Conservation (phyloP, 1,140 invertebrate species). For the Asbolus verrucosus region DNA sequence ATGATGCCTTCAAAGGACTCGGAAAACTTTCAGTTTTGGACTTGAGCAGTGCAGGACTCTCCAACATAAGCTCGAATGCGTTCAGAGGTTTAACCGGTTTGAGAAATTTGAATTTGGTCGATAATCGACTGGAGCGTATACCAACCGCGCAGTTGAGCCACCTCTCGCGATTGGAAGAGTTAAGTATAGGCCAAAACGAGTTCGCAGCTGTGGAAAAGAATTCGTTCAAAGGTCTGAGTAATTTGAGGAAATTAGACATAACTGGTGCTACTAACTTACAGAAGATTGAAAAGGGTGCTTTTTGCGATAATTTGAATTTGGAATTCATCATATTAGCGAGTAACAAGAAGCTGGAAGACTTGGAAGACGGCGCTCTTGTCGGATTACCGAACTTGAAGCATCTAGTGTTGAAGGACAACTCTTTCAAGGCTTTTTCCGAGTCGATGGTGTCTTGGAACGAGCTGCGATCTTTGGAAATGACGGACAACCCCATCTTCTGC, state of each 20-base stretch:
- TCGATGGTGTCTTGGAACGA: constrained; percentile 83
- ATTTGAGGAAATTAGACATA: constrained; percentile 81
- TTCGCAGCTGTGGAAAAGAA: constrained; percentile 76
- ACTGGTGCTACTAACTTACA: constrained; percentile 79
- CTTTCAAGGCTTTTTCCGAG: constrained; percentile 78
- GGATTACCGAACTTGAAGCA: constrained; percentile 82
- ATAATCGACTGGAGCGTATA: constrained; percentile 80
- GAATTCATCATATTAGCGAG: constrained; percentile 81
- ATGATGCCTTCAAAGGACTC: constrained; percentile 81
- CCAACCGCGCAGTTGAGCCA: constrained; percentile 80
- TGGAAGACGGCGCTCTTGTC: constrained; percentile 81
- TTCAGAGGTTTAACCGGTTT: constrained; percentile 81
- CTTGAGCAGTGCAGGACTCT: constrained; percentile 81
- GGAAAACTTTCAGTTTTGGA: constrained; percentile 81
- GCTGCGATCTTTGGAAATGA: constrained; percentile 79
- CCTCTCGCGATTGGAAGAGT: constrained; percentile 81
- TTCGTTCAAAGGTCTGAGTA: constrained; percentile 81
- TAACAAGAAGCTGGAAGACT: constrained; percentile 77
- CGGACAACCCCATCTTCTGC: constrained; percentile 87
- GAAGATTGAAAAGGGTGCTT: constrained; percentile 79
- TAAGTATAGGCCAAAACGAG: constrained; percentile 86
- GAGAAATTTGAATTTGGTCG: constrained; percentile 79
- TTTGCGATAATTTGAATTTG: constrained; percentile 83
- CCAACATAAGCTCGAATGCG: constrained; percentile 79
- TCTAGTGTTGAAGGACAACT: constrained; percentile 82